Evolutionary conservation across 37 sponge, comb jelly and placozoan genomes (phyloP).

Genomic region (Petrosia ficiformis): DNA sequence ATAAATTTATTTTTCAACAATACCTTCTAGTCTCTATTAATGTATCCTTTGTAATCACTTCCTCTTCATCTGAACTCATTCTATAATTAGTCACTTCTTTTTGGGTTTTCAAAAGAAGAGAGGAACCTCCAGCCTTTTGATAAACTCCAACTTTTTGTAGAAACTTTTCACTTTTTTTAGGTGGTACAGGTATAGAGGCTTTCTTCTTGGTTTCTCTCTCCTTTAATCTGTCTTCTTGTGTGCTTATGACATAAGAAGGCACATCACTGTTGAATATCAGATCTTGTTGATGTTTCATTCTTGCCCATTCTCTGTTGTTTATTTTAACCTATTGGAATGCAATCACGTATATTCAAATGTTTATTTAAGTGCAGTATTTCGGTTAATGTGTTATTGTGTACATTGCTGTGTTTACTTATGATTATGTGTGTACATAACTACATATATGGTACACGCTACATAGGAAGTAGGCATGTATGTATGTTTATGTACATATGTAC

Average conservation of each 20-base stretch:
- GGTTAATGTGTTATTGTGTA: background rate
- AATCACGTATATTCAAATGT: background rate
- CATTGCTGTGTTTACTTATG: no score
- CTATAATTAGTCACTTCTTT: no score
- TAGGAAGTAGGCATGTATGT: no score
- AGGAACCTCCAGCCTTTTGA: no score
- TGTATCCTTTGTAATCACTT: no score
- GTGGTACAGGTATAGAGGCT: background rate
- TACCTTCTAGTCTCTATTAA: no score
- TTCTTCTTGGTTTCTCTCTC: background rate
- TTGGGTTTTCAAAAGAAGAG: no score
- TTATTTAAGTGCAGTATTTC: background rate
- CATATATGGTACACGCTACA: no score
- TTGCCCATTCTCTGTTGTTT: conserved; percentile 8
- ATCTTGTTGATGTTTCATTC: conserved; percentile 12
- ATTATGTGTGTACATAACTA: no score
- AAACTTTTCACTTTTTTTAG: background rate
- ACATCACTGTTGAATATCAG: conserved; percentile 22
- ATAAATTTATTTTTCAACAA: no score
- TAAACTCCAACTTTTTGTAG: background rate
- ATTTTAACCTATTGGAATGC: background rate
- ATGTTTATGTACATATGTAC: no score
- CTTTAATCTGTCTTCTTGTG: background rate
- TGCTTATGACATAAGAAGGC: conserved; percentile 5
- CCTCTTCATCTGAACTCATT: no score